These are phyloP conservation scores for Phataginus tetradactyla DNA, from an alignment of 2,797 vertebrate species.

Conservation along the genomic window DNA sequence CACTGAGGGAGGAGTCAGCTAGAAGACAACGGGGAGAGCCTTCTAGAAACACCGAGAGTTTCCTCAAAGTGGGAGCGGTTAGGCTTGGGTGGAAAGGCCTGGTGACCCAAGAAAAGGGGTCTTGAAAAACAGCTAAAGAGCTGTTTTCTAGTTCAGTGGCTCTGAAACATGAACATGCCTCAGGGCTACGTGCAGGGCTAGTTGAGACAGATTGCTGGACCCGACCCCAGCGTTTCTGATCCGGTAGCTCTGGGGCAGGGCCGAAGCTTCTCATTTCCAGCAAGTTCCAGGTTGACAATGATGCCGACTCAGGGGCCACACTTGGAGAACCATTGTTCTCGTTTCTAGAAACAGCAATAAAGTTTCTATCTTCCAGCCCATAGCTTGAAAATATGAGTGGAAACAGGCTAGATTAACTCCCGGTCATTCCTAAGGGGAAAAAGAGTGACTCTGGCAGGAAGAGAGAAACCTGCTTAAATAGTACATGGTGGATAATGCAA, in stretches of 20 bases:
- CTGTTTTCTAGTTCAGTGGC: background rate
- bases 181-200: background rate
- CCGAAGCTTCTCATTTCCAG: background rate
- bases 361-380: background rate
- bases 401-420: background rate
- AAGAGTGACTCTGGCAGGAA: background rate
- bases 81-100: background rate
- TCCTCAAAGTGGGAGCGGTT: background rate
- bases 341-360: background rate
- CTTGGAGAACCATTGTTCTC: background rate
- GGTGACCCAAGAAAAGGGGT: background rate
- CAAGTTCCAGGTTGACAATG: background rate
- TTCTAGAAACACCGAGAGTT: background rate
- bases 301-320: background rate
- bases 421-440: background rate
- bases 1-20: background rate
- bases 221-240: background rate
- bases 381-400: background rate
- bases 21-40: background rate
- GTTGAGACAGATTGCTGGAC: background rate
- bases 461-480: background rate
- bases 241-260: background rate
- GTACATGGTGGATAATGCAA: background rate
- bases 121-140: background rate
- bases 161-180: background rate